Conservation (phyloP, 1,140 invertebrate species). For the Acyrthosiphon pisum region DNA sequence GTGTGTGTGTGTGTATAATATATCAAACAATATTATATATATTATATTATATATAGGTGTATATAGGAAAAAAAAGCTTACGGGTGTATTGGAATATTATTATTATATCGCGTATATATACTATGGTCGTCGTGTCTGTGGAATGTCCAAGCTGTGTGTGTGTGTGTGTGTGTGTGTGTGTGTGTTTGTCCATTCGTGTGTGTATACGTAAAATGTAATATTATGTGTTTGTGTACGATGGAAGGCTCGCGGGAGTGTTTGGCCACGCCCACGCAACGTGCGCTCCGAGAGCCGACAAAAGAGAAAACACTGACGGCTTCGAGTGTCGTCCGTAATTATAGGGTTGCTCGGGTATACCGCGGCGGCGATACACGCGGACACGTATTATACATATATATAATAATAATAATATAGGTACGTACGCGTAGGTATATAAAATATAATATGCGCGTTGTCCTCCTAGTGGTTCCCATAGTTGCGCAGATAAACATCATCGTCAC, state of each 20-base stretch:
- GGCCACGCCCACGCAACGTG: constrained; percentile 54
- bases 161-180: neutral
- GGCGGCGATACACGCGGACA: constrained; percentile 19
- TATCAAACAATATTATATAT: neutral
- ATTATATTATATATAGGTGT: neutral
- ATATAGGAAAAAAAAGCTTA: neutral
- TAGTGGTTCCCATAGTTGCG: constrained; percentile 53
- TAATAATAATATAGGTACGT: neutral
- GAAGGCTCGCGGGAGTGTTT: constrained; percentile 49
- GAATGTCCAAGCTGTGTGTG: constrained; percentile 23
- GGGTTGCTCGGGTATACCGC: constrained; percentile 42
- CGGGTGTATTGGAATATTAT: constrained; percentile 4
- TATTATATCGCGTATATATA: neutral
- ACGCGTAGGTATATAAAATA: neutral
- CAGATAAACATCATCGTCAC: neutral
- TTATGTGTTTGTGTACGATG: neutral
- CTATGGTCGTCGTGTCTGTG: neutral
- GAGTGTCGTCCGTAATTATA: constrained; percentile 56
- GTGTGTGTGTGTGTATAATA: neutral
- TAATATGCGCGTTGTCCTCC: neutral
- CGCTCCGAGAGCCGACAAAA: constrained; percentile 54
- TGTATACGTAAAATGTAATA: neutral
- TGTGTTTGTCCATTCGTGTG: neutral
- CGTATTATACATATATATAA: constrained; percentile 4
- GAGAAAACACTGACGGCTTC: constrained; percentile 45